Evolutionary conservation across 2,888 invertebrate species (phyloP).

Genomic region (Thymelicus sylvestris): DNA sequence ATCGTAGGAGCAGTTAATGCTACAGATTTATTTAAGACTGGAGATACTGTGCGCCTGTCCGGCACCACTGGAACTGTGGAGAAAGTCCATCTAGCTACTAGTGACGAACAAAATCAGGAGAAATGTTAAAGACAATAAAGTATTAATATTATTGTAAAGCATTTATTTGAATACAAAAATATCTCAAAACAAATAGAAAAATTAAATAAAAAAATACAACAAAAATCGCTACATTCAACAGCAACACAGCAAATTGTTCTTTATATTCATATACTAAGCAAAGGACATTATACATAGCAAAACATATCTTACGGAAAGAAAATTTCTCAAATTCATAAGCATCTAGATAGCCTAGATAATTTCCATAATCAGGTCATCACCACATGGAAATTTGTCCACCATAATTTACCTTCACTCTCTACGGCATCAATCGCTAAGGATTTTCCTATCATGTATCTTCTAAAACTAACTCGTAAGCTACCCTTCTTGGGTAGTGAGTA

Average conservation of each 20-base stretch:
- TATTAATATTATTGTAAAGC: background rate
- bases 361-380: background rate
- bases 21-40: slow-evolving; percentile 88
- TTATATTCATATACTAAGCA: background rate
- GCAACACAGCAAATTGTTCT: background rate
- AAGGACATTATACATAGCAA: background rate
- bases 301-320: background rate
- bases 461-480: background rate
- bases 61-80: slow-evolving; percentile 76
- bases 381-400: background rate
- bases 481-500: slow-evolving; percentile 48
- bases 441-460: slow-evolving; percentile 1
- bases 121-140: background rate
- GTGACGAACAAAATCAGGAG: slow-evolving; percentile 18
- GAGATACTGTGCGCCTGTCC: slow-evolving; percentile 83
- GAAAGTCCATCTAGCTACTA: slow-evolving; percentile 56
- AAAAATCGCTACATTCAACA: background rate
- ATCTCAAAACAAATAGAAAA: background rate
- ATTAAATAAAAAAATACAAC: background rate
- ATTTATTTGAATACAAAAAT: background rate
- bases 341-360: background rate
- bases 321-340: background rate
- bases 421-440: slow-evolving; percentile 14
- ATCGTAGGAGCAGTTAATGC: slow-evolving; percentile 90
- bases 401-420: background rate